A percentile compares a stretch with the other conserved stretches of the same genome.
These are phyloP conservation scores for Drosophila vallismaia DNA, from an alignment of 2,888 invertebrate species.

Conservation along the genomic window DNA sequence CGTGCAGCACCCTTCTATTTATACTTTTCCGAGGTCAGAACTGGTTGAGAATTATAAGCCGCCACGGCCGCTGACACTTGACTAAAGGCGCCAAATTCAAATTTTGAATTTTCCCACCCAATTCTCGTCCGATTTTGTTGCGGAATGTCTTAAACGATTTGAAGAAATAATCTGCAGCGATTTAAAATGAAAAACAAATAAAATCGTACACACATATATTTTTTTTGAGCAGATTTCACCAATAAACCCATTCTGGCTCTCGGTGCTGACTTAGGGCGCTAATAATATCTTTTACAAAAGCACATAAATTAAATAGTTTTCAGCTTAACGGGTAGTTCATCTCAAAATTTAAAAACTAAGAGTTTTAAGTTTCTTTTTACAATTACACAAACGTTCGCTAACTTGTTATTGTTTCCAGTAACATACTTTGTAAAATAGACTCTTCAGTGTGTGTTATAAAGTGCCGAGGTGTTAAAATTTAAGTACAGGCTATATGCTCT, in stretches of 20 bases:
- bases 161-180: background rate
- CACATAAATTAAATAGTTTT: conserved; percentile 38
- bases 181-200: background rate
- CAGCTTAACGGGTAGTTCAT: conserved; percentile 35
- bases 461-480: conserved; percentile 9
- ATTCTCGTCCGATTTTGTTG: background rate
- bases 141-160: background rate
- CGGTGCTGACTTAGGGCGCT: conserved; percentile 36
- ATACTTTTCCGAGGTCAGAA: background rate
- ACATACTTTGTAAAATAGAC: conserved; percentile 4
- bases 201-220: conserved; percentile 38
- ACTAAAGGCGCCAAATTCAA: background rate
- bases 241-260: conserved; percentile 15
- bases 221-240: conserved; percentile 55
- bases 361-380: conserved; percentile 2
- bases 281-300: conserved; percentile 57
- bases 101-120: background rate
- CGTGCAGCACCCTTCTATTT: background rate
- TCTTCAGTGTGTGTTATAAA: background rate
- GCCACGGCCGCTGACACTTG: background rate
- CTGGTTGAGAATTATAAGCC: background rate
- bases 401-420: background rate
- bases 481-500: conserved; percentile 41
- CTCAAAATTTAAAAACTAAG: conserved; percentile 32
- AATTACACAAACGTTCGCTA: conserved; percentile 5